Evolutionary conservation across 2,113 vertebrate species (phyloP), one percentile per base, ranked within the genome.

Genomic region (Chauna torquata): DNA sequence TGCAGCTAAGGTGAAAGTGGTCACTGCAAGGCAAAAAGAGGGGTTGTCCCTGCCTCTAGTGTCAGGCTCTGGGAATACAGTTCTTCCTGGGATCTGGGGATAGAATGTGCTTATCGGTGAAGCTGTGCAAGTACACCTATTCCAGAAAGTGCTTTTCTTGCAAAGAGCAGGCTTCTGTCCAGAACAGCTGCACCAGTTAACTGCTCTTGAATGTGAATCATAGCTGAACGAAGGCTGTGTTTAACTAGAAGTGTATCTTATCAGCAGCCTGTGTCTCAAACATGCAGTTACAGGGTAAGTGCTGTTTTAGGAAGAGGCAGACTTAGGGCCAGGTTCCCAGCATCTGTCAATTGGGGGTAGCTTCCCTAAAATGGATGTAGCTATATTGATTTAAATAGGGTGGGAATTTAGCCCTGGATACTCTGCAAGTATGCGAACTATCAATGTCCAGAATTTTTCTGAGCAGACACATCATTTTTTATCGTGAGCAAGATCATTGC

Each of bases 281-380:
- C 58, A 36, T 59, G 50, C 78, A 77, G 81, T 79, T 62, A 44
- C 61, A 87, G 88, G 24, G 16, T 91, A 78, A 94, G 44, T 30
- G 57, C 77, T 72, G 49, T 45, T 94, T 77, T 77, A 94, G 70
- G 64, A 84, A 91, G 61, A 94, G 75, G 66, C 84, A 52, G 42
- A 32, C 66, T 54, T 8, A 45, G 77, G 77, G 91, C 86, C 2
- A 6, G 34, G 14, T 84, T 94, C 88, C 86, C 83, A 85, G 81
- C 65, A 62, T 75, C 86, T 94, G 77, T 92, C 91, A 91, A 27
- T 45, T 78, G 6, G 5, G 25, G 77, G 59, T 68, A 86, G 47
- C 65, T 84, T 93, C 92, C 86, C 91, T 93, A 69, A 96, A 94
- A 92, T 88, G 65, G 61, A 38, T 85, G 54, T 94, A 61, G 65